These are phyloP conservation scores for Procavia capensis DNA, from an alignment of 2,113 vertebrate species.

Conservation along the genomic window DNA sequence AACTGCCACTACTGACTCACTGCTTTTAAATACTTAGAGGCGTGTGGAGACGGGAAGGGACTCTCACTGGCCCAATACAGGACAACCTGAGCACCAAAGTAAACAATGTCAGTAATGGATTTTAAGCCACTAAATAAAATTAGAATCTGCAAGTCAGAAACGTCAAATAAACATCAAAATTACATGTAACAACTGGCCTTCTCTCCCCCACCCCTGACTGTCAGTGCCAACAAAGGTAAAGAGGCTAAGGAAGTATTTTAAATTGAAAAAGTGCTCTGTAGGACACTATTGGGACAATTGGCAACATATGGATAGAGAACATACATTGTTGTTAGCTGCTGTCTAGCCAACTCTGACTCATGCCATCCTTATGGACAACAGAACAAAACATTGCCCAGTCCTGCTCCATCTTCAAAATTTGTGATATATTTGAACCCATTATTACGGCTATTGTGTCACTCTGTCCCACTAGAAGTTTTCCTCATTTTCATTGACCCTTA, in stretches of 20 bases:
- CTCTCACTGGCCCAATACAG: neutral
- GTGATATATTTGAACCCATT: too few relatives aligned
- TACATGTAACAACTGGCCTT: neutral
- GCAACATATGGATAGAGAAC: neutral
- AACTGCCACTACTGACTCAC: neutral
- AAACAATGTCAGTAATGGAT: neutral
- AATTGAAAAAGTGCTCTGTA: neutral
- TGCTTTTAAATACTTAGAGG: neutral
- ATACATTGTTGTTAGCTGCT: neutral
- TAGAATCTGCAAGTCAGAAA: neutral
- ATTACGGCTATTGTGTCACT: neutral
- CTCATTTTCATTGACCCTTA: neutral
- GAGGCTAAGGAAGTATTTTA: neutral
- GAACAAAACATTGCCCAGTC: neutral
- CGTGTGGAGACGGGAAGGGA: neutral
- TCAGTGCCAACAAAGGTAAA: neutral
- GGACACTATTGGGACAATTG: neutral
- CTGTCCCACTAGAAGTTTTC: neutral
- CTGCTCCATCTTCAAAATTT: too few relatives aligned
- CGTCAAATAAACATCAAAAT: neutral
- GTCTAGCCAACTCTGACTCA: neutral
- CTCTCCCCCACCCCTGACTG: neutral
- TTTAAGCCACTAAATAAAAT: neutral
- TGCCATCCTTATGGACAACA: neutral
- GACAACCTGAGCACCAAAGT: neutral